A percentile compares a stretch with the other conserved stretches of the same genome.
phyloP scores from a whole-genome alignment of 2,888 invertebrate genomes.

The Mayetiola destructor region DNA sequence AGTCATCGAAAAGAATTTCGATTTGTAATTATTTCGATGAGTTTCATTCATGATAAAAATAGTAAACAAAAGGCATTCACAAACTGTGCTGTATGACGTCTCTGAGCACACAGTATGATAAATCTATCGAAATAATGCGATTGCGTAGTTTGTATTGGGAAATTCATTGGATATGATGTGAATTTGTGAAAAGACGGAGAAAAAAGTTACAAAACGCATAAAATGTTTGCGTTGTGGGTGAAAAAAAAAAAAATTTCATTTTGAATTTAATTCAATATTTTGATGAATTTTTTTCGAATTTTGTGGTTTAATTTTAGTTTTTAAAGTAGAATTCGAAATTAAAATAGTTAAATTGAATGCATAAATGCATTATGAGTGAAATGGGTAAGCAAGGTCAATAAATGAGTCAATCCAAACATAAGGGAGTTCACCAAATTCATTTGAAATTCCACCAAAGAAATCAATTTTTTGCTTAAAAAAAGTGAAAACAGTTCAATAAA shows the following conservation, averaged over 20 bases:
- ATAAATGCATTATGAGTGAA: background rate
- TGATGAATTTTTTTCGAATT: background rate
- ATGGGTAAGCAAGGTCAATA: background rate
- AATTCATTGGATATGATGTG: background rate
- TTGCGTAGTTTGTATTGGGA: constrained; percentile 1
- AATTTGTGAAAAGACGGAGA: constrained; percentile 2
- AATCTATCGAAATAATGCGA: constrained; percentile 1
- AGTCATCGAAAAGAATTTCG: too few relatives aligned
- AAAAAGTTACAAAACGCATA: background rate
- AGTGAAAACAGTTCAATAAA: too few relatives aligned
- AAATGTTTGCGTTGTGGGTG: background rate
- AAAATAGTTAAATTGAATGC: background rate
- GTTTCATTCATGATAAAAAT: too few relatives aligned
- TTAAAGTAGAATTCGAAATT: too few relatives aligned
- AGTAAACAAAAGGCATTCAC: too few relatives aligned
- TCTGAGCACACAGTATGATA: too few relatives aligned
- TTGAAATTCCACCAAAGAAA: too few relatives aligned
- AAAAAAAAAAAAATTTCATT: background rate
- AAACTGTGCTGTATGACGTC: too few relatives aligned
- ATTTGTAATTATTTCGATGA: too few relatives aligned
- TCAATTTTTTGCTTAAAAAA: too few relatives aligned
- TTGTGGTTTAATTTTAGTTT: background rate
- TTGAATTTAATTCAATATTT: background rate
- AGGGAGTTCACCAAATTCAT: too few relatives aligned
- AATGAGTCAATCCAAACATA: too few relatives aligned